Conservation (phyloP, 2,797 vertebrate genomes). For the Chaenodraco wilsoni region DNA sequence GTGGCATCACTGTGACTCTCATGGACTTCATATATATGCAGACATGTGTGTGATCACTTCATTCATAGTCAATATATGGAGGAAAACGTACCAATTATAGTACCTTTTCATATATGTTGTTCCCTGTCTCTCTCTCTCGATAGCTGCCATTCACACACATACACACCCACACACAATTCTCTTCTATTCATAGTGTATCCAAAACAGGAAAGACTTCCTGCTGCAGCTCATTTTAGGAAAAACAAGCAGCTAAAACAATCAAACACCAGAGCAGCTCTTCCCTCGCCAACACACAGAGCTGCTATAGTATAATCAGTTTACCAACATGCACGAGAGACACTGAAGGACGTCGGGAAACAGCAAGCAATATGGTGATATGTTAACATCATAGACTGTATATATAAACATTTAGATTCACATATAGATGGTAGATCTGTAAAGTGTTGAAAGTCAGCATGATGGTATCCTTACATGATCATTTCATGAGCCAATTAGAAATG, state of each 20-base stretch:
- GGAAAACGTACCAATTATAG: background rate
- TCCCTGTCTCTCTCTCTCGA: slow-evolving; percentile 3
- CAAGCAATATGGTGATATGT: background rate
- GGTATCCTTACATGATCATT: background rate
- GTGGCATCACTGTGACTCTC: background rate
- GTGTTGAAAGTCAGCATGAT: background rate
- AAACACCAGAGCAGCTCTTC: slow-evolving; percentile 49
- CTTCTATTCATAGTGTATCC: slow-evolving; percentile 77
- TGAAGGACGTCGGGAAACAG: background rate
- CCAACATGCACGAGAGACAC: slow-evolving; percentile 10
- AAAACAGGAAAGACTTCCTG: slow-evolving; percentile 86
- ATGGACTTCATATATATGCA: background rate
- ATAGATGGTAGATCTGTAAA: slow-evolving; percentile 1
- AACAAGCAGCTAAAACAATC: slow-evolving; percentile 77
- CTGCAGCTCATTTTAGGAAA: slow-evolving; percentile 83
- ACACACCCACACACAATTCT: slow-evolving; percentile 38
- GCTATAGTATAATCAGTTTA: slow-evolving; percentile 23
- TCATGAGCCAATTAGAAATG: background rate
- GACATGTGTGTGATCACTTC: background rate
- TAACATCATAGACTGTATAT: background rate
- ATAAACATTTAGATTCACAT: background rate
- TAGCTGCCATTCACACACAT: slow-evolving; percentile 14
- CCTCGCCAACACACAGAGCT: slow-evolving; percentile 27
- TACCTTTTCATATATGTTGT: background rate
- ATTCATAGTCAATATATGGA: background rate